A percentile compares a stretch with the other conserved stretches of the same genome.
These are phyloP conservation scores for Galagoides demidoff DNA, from an alignment of 2,797 vertebrate species.

Conservation along the genomic window DNA sequence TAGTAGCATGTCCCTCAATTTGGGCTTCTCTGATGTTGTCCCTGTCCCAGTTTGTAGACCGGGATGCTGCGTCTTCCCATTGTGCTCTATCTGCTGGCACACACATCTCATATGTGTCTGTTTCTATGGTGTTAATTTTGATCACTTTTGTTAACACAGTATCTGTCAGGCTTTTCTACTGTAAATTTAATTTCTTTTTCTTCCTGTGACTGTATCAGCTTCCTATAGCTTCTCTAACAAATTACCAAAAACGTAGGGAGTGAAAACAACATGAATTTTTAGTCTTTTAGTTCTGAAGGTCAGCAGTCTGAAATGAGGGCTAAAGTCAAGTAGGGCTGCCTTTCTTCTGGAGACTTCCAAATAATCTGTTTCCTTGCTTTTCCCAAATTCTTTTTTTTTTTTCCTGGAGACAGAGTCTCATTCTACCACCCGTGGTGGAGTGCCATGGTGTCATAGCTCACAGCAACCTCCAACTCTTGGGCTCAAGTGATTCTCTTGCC, in stretches of 20 bases:
- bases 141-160: background rate
- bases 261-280: background rate
- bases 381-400: background rate
- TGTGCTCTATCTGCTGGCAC: background rate
- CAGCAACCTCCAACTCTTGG: too few species aligned
- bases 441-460: too few species aligned
- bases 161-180: background rate
- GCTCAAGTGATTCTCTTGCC: too few species aligned
- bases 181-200: background rate
- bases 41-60: background rate
- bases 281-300: background rate
- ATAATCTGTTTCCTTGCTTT: background rate
- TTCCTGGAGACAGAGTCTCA: too few species aligned
- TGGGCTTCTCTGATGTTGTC: constrained; percentile 14
- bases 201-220: background rate
- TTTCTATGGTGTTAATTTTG: background rate
- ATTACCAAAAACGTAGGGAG: background rate
- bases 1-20: background rate
- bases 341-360: too few species aligned
- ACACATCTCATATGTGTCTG: background rate
- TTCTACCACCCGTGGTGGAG: too few species aligned
- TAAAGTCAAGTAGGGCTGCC: background rate
- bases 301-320: background rate
- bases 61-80: background rate
- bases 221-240: constrained; percentile 9